Evolutionary conservation across 2,888 invertebrate species (phyloP), one percentile per base, ranked within the genome.

Genomic region (Ferdinandea cuprea): DNA sequence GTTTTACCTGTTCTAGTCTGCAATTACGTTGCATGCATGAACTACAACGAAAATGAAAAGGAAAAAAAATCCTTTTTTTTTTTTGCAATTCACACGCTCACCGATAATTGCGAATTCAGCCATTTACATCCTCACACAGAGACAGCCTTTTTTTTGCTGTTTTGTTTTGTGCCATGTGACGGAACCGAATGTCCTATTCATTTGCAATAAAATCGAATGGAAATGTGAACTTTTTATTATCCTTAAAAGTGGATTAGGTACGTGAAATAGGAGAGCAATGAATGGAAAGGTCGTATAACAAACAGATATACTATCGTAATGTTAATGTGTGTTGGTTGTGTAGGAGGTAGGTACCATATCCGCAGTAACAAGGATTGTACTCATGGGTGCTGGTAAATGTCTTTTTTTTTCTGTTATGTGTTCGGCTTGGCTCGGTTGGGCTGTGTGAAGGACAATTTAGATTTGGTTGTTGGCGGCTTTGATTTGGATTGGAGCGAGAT

Each of bases 171-270:
- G 3, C 19, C 15, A 48, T n/a, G n/a, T n/a, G 19, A 54, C 52
- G 30, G 42, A 63, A 61, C 61, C 63, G 63, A 76, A 80, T 80
- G 76, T 76, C 69, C 80, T 65, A 74, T 80, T 80, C 80, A 80
- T 80, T 80, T 80, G 80, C 76, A 80, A 80, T 80, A 80, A 80
- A 80, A 80, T 80, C 69, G 80, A 76, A 80, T 80, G 74, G 76
- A 76, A 80, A 76, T 76, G 80, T 63, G 63, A 69, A 69, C 58
- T 76, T 80, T 56, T 80, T 80, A 74, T 50, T 59, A 68, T 80
- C 68, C 61, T 74, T 74, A 80, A 80, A 74, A 80, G 56, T 74
- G 74, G 74, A 74, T 74, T 69, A 63, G 50, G 80, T 69, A 80
- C 76, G 74, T 76, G 80, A 61, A 68, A 74, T 68, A 74, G 63